Evolutionary conservation across 2,888 invertebrate genomes (phyloP).

Genomic region (Sinopyrophorus schimmeli): DNA sequence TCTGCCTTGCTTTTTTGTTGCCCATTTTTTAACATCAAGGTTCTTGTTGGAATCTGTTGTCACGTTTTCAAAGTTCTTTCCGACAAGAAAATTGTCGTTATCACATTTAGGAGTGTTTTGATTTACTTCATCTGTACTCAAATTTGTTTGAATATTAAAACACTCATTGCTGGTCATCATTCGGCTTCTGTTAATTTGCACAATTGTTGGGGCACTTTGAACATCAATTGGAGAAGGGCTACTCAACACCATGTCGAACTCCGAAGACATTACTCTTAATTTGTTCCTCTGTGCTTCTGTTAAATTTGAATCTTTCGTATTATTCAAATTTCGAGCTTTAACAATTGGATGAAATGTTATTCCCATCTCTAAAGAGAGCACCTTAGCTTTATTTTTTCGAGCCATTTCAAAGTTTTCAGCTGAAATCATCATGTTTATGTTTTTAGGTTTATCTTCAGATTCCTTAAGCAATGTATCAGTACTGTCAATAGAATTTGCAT

Average conservation of each 20-base stretch:
- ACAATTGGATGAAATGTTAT: slow-evolving; percentile 33
- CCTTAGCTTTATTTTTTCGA: slow-evolving; percentile 58
- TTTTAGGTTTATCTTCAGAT: neutral
- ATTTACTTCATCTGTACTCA: neutral
- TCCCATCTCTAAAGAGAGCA: slow-evolving; percentile 59
- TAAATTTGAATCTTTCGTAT: slow-evolving; percentile 54
- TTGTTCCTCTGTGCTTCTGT: slow-evolving; percentile 66
- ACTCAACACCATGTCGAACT: too few relatives aligned
- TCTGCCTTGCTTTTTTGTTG: slow-evolving; percentile 38
- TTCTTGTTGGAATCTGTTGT: neutral
- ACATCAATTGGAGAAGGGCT: too few relatives aligned
- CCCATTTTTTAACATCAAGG: slow-evolving; percentile 3
- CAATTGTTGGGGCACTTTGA: slow-evolving; percentile 32
- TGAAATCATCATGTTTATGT: neutral
- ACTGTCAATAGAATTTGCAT: slow-evolving; percentile 6
- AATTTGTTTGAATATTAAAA: slow-evolving; percentile 10
- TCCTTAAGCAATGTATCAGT: neutral
- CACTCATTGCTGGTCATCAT: slow-evolving; percentile 46
- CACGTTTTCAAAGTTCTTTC: slow-evolving; percentile 6
- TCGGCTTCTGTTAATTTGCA: slow-evolving; percentile 44
- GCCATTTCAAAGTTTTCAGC: slow-evolving; percentile 55
- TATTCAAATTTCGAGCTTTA: slow-evolving; percentile 37
- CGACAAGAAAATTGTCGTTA: slow-evolving; percentile 40
- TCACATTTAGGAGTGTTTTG: slow-evolving; percentile 30
- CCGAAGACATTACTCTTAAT: slow-evolving; percentile 63